Conservation (phyloP, 2,888 invertebrate genomes). For the Horisme vitalbata region DNA sequence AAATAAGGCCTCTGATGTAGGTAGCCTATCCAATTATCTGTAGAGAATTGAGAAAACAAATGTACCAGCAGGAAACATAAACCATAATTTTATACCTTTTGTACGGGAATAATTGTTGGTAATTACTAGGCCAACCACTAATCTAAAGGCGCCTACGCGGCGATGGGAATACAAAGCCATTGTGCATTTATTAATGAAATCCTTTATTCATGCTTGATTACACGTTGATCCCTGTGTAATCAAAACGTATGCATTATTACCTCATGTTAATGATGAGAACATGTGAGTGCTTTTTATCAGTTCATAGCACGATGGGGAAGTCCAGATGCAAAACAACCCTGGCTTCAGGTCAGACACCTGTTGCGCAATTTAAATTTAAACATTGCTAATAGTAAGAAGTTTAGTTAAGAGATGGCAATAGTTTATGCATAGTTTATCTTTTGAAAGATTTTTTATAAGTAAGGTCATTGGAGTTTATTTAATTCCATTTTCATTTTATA, state of each 20-base stretch:
- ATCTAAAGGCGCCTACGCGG: conserved; percentile 24
- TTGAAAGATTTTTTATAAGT: too few relatives aligned
- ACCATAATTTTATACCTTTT: conserved; percentile 57
- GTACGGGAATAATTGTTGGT: conserved; percentile 54
- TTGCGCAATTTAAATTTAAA: too few relatives aligned
- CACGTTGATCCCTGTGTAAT: conserved; percentile 17
- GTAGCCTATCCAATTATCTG: not conserved
- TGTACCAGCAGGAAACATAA: conserved; percentile 53
- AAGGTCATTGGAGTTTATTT: too few relatives aligned
- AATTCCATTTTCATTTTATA: too few relatives aligned
- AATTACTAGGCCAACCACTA: conserved; percentile 34
- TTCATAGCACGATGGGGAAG: too few relatives aligned
- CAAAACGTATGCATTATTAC: conserved; percentile 15
- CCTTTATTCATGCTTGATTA: conserved; percentile 28
- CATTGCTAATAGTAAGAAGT: too few relatives aligned
- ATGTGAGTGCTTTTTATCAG: not conserved
- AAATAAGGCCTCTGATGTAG: too few relatives aligned
- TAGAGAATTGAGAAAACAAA: conserved; percentile 24
- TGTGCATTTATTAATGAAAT: conserved; percentile 28
- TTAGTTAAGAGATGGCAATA: too few relatives aligned
- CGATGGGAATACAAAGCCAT: conserved; percentile 28
- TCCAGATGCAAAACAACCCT: too few relatives aligned
- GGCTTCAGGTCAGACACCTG: too few relatives aligned
- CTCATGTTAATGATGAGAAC: conserved; percentile 12
- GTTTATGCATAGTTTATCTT: too few relatives aligned